Base-by-base conservation (phyloP, 2,113 vertebrate species). In the Tupaia chinensis region DNA sequence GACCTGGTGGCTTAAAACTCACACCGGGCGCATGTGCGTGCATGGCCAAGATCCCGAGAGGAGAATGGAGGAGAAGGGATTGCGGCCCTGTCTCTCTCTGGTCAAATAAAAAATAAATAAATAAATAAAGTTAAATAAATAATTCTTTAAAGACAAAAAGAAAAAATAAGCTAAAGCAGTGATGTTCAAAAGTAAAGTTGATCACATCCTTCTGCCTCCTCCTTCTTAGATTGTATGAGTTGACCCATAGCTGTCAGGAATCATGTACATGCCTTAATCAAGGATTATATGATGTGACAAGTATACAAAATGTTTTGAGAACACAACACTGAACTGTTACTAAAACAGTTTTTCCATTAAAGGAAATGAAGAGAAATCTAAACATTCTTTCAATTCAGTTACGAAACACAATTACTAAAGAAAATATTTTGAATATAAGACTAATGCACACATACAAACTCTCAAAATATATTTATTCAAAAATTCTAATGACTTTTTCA, bases 381-480 rank as follows among this genome's bases (percentile, higher is more conserved):
- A 86, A 65, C 10, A 9, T 73, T 83, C 58, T 82, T 58, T 92
- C 70, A 20, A 92, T 77, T 84, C 44, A 72, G 17, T 90, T 94
- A 80, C 61, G 53, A 87, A 92, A 88, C 11, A 93, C 25, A 44
- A 27, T 86, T 72, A 73, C 29, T 87, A 63, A 87, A 80, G 34
- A 94, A 96, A 91, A 87, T 79, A 96, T 84, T 92, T 94, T 60
- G 92, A 93, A 77, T 74, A 61, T 87, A 90, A 95, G 68, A 77
- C 66, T 66, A 53, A 87, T 54, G 70, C 1, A 79, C 29, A 77
- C 44, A 82, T 7, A 70, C 16, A 34, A 0, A 58, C 25, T 7
- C 13, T 72, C 15, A n/a, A 86, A 72, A 80, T 68, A 61, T 81
- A 80, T 89, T 87, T 82, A 81, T 82, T 85, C 0, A n/a, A 86